phyloP scores from a whole-genome alignment of 1,140 invertebrate species.

The Melitaea cinxia region DNA sequence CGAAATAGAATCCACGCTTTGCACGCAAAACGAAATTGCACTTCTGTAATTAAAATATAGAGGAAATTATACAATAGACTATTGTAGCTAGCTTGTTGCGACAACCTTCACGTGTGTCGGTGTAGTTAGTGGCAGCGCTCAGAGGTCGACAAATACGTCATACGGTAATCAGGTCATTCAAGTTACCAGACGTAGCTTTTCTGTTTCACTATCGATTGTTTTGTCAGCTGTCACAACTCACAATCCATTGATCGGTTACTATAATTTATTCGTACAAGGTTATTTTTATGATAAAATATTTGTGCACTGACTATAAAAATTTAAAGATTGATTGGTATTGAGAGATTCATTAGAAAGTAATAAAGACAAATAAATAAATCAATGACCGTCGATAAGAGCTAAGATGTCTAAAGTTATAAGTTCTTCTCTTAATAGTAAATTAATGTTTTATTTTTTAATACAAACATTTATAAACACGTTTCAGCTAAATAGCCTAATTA shows the following conservation, averaged over 20 bases:
- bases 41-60: not conserved
- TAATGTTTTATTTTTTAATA: too few species aligned
- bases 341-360: not conserved
- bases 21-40: too few species aligned
- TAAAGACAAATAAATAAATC: not conserved
- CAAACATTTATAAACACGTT: too few species aligned
- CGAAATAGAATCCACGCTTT: constrained; percentile 15
- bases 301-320: not conserved
- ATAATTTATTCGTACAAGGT: constrained; percentile 11
- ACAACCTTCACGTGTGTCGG: constrained; percentile 33
- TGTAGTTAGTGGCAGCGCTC: constrained; percentile 17
- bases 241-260: not conserved
- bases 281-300: not conserved
- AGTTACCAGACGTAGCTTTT: constrained; percentile 21
- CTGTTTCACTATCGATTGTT: constrained; percentile 23
- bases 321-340: not conserved
- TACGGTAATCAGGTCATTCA: constrained; percentile 44
- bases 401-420: too few species aligned
- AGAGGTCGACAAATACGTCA: constrained; percentile 48
- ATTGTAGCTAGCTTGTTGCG: constrained; percentile 15
- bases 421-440: too few species aligned
- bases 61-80: not conserved
- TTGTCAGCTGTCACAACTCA: constrained; percentile 12
- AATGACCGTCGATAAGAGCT: too few species aligned
- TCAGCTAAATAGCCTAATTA: too few species aligned